Evolutionary conservation across 2,888 invertebrate species (phyloP), one percentile per base, ranked within the genome.

Genomic region (Drosophila birchii): DNA sequence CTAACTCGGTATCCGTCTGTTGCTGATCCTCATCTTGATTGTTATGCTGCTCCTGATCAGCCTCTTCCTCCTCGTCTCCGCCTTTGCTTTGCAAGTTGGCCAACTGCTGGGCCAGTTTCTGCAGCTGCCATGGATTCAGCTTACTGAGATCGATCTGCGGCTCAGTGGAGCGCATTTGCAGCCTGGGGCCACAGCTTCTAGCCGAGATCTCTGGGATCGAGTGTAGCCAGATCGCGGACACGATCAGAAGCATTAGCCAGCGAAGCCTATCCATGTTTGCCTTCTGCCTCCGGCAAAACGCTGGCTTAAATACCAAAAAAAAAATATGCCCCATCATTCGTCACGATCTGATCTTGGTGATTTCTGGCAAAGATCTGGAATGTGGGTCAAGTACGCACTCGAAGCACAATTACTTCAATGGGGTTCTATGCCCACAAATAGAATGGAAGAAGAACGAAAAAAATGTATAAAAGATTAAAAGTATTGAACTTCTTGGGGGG

Each of bases 71-170:
- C n/a, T 62, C 5, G 43, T 23, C 12, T 11, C 5, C 14, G 34
- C 5, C 41, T 1, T 23, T 11, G 16, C 34, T 3, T 23, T 70
- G 53, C n/a, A 56, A 43, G 1, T 20, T 26, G 9, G 78, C 34
- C 26, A 81, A 26, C 49, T 86, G 78, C 20, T 81, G 76, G 56
- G 63, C 54, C 14, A 88, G 53, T 12, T 76, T 76, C 12, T 72
- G 69, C 60, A 86, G 36, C 47, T 88, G 78, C 53, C 53, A 4
- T 0, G 59, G 68, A 36, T 76, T 88, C 20, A 86, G 58, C 38
- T 70, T 64, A 8, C 74, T 81, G 6, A 88, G 79, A 61, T 86
- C 80, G 6, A 83, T 39, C n/a, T 72, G 44, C 9, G 54, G 38
- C 18, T 54, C 47, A 3, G 45, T 58, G 16, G 45, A 2, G 0